Conservation (phyloP, 1,140 invertebrate species). For the Saccostrea cuccullata region DNA sequence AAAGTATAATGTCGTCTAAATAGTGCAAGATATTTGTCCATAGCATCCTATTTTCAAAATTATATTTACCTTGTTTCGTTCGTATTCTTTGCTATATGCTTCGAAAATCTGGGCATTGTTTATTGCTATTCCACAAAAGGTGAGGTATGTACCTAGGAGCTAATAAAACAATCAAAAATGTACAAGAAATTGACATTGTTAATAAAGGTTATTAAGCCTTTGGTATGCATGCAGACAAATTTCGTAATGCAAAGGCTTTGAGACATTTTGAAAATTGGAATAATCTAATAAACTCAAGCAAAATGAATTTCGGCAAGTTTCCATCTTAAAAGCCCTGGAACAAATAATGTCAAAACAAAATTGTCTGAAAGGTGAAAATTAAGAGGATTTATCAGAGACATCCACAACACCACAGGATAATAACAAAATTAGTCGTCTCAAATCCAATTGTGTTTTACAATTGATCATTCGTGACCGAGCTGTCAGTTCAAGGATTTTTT, state of each 20-base stretch:
- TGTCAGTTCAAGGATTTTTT: neutral
- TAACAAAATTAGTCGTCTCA: neutral
- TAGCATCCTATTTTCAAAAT: no score
- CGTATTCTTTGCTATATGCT: constrained; percentile 94
- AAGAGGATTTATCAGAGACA: neutral
- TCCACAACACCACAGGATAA: neutral
- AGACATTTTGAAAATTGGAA: no score
- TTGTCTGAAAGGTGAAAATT: no score
- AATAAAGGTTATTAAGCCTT: no score
- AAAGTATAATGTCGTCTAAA: no score
- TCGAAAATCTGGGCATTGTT: constrained; percentile 98
- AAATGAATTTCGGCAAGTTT: no score
- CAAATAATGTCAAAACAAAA: no score
- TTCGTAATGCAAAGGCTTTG: no score
- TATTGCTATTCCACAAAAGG: constrained; percentile 97
- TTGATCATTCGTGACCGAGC: neutral
- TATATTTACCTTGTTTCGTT: constrained; percentile 89
- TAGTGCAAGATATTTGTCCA: no score
- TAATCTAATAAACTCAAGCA: no score
- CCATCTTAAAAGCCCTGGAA: no score
- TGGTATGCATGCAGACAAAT: no score
- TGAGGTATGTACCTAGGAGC: constrained; percentile 94
- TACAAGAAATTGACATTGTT: neutral
- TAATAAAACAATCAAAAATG: constrained; percentile 68
- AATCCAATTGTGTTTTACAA: neutral